Evolutionary conservation across 2,113 vertebrate genomes (phyloP), one percentile per base, ranked within the genome.

Genomic region (Tonatia bakeri): DNA sequence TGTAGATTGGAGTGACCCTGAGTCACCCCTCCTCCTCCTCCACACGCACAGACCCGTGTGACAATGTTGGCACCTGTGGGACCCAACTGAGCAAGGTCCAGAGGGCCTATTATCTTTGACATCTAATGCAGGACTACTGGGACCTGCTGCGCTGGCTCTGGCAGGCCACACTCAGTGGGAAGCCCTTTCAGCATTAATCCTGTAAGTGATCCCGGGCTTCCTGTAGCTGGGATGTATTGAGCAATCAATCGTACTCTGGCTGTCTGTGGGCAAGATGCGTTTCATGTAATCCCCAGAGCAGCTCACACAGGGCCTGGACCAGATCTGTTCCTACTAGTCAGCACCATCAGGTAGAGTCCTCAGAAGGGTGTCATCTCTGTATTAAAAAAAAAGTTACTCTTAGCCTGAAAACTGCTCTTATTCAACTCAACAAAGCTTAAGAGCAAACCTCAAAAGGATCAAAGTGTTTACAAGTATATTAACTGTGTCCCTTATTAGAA

Each of bases 21-120:
- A 65, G n/a, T n/a, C 31, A 10, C 40, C 8, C 2, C 7, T 4
- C 7, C 8, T 10, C 13, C 7, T 22, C 13, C 1, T 5, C 12
- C 11, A 59, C 36, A 24, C 28, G 26, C 61, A 47, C 50, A 77
- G 72, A 65, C 64, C 16, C 3, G 1, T 52, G 38, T 72, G 31
- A 56, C 64, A 26, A 5, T 40, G 61, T 28, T 11, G n/a, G 40
- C 33, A 36, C 54, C 54, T 80, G 40, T 2, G 70, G n/a, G 69
- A n/a, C 40, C 26, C 47, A 22, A 2, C 26, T 45, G 5, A 72
- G 26, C 43, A n/a, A 84, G 38, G 14, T 31, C 56, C 43, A 45
- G 79, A 72, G 65, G 28, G 24, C 9, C 5, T 1, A 28, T 75
- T 16, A 3, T 36, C 43, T 81, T 59, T 20, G 16, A 24, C 8